Base-by-base conservation (phyloP, 2,797 vertebrate species). In the Lepilemur ruficaudatus region DNA sequence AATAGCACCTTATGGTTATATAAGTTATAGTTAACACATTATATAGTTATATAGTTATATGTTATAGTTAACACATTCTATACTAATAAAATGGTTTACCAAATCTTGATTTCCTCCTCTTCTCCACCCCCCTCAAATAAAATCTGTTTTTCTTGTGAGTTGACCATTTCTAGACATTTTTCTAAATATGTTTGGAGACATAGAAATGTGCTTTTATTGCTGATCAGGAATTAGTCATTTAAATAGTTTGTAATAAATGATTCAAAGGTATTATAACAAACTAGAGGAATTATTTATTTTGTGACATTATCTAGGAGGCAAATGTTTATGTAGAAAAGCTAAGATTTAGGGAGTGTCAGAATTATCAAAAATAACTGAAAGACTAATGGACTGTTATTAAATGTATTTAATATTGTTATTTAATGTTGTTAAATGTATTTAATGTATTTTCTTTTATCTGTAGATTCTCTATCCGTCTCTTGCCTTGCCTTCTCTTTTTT, bases 211-310 rank as follows among this genome's bases (percentile, higher is more conserved):
- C 41, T 90, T 90, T 38, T 93, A 52, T 69, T 97, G 43, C 63
- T 75, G 30, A 43, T 88, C 25, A 61, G 30, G 28, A 35, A 91
- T 93, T 75, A 89, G 72, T 69, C 57, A 88, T 87, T 94, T 93
- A 91, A 94, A 61, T 93, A 38, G 20, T 93, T 87, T 75, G n/a
- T 90, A 80, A 61, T 73, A 93, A 89, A 79, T 75, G 32, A 41
- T 95, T n/a, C 28, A 57, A 75, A 10, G 43, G 18, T 63, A 86
- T 63, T 87, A 11, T 46, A 78, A 93, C 5, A 94, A 87, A 61
- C 14, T 22, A 63, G 4, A 69, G 28, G 80, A 81, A 86, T 94
- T 83, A 86, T 76, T 94, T 83, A 86, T 76, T 72, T 92, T 65
- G 35, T 94, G 50, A 55, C 18, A 3, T 94, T 93, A 63, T 78